Conservation (phyloP, 2,113 vertebrate species). For the Rhadina sibilatrix region DNA sequence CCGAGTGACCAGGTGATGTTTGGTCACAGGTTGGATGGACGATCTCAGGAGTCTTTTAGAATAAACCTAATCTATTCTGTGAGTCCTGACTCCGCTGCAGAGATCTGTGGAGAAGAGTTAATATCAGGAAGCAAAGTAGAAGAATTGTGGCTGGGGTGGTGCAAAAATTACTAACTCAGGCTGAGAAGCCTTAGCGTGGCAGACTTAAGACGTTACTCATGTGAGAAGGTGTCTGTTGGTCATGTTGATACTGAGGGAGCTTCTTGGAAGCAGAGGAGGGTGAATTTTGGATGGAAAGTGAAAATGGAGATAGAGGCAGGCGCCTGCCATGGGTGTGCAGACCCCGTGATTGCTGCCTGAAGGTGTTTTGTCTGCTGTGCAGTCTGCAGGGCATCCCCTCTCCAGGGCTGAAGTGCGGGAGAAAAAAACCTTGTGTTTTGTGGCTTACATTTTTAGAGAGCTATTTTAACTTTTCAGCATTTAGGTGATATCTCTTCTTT, state of each 20-base stretch:
- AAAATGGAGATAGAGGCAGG: not conserved
- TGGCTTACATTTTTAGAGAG: not conserved
- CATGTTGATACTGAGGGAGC: not conserved
- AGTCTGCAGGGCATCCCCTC: not conserved
- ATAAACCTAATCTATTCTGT: not conserved
- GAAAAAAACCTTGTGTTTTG: not conserved
- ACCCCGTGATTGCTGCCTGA: not conserved
- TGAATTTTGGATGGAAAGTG: not conserved
- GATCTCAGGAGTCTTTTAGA: not conserved
- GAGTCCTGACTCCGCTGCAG: not conserved
- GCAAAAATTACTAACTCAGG: not conserved
- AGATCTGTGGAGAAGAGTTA: not conserved
- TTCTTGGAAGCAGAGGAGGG: not conserved
- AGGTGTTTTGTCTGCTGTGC: not conserved
- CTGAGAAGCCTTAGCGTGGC: not conserved
- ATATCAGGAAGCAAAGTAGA: not conserved
- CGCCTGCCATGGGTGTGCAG: not conserved
- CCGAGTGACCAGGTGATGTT: not conserved
- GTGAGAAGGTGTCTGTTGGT: not conserved
- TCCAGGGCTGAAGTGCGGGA: not conserved
- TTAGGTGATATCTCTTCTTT: not conserved
- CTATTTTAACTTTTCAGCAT: not conserved
- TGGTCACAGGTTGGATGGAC: fast-evolving
- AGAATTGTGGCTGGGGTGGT: not conserved
- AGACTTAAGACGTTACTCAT: not conserved